Conservation (phyloP, 37 sponge, comb jelly and placozoan species). For the Crambe crambe region DNA sequence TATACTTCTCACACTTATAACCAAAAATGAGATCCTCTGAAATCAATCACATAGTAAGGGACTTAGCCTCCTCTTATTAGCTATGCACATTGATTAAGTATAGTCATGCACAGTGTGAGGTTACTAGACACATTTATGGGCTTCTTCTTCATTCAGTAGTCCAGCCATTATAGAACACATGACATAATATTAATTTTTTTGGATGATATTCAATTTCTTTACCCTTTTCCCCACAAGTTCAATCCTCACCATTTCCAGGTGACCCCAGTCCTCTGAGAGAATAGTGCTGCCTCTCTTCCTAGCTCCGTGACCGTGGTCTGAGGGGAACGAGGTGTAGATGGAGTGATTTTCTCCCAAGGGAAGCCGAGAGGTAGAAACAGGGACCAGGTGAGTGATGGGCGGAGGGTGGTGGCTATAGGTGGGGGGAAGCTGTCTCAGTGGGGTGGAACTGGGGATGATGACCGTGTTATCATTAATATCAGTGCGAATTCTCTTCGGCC, state of each 20-base stretch:
- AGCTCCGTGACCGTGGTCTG: not conserved
- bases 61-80: too few species aligned
- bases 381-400: not conserved
- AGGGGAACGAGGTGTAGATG: not conserved
- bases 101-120: too few species aligned
- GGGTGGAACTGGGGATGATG: not conserved
- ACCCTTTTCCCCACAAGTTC: too few species aligned
- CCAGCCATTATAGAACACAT: too few species aligned
- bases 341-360: not conserved
- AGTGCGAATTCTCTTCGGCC: not conserved
- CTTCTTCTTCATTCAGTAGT: too few species aligned
- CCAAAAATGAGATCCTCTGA: not conserved
- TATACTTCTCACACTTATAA: too few species aligned
- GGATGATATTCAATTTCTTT: too few species aligned
- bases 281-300: not conserved
- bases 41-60: not conserved
- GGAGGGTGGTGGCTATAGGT: slow-evolving; percentile 11
- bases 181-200: too few species aligned
- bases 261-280: slow-evolving; percentile 60
- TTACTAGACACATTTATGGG: too few species aligned
- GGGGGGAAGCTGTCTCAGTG: not conserved
- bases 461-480: not conserved
- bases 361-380: not conserved
- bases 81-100: too few species aligned
- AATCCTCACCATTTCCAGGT: slow-evolving; percentile 59